Evolutionary conservation across 2,888 invertebrate genomes (phyloP).

Genomic region (Pandemis heparana): DNA sequence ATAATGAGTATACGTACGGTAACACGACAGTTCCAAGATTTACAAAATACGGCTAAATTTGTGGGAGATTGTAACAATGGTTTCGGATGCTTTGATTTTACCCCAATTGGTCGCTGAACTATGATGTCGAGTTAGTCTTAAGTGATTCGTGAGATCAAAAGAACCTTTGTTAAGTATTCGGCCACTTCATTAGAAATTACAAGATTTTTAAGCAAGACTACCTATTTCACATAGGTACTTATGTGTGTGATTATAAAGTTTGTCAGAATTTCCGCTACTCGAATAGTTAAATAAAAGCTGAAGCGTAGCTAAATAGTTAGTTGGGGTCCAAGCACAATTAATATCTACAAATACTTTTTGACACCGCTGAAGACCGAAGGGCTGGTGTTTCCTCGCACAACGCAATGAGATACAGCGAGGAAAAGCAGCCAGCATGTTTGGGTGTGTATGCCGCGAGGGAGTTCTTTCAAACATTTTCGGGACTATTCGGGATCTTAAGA

Average conservation of each 20-base stretch:
- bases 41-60: constrained; percentile 3
- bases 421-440: too few species aligned
- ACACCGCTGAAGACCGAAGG: too few species aligned
- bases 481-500: too few species aligned
- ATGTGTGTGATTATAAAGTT: background rate
- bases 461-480: too few species aligned
- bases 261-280: background rate
- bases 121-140: background rate
- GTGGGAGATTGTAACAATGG: constrained; percentile 20
- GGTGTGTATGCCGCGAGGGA: too few species aligned
- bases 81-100: background rate
- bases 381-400: too few species aligned
- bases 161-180: background rate
- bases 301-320: background rate
- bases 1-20: constrained; percentile 42
- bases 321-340: too few species aligned
- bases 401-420: too few species aligned
- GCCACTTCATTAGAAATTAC: background rate
- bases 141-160: background rate
- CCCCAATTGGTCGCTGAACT: background rate
- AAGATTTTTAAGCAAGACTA: background rate
- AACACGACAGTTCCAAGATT: constrained; percentile 29
- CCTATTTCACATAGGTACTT: background rate
- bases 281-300: background rate
- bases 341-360: too few species aligned